Percentiles rank a stretch among this genome's conserved stretches.
phyloP scores from a whole-genome alignment of 2,888 invertebrate genomes.

The Eugnorisma glareosa region DNA sequence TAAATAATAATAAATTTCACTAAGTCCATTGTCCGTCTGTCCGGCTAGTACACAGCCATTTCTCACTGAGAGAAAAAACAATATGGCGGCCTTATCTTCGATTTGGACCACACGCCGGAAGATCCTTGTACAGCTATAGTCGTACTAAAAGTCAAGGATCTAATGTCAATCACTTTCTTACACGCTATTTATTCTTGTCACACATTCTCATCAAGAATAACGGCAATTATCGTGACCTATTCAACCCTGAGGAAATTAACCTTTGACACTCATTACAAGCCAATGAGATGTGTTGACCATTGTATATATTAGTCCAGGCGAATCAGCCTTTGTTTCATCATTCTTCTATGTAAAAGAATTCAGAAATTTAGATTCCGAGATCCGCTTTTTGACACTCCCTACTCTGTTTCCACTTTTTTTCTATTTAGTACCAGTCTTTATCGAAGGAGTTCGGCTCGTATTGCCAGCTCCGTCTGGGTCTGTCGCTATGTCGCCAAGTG shows the following conservation, averaged over 20 bases:
- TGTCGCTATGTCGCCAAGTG: not conserved
- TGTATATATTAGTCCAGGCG: not conserved
- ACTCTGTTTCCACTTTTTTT: not conserved
- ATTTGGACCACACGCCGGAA: no score
- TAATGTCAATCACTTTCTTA: not conserved
- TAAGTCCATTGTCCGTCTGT: not conserved
- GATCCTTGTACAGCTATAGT: not conserved
- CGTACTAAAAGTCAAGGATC: not conserved
- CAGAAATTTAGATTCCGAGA: not conserved
- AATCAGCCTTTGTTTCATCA: not conserved
- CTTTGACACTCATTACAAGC: not conserved
- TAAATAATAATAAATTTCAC: no score
- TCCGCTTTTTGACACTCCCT: not conserved
- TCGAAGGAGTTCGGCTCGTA: not conserved
- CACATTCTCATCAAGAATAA: slow-evolving; percentile 5
- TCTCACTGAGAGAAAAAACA: no score
- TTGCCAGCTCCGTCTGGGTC: no score
- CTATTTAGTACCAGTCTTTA: not conserved
- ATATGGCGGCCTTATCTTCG: no score
- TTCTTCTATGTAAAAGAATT: not conserved
- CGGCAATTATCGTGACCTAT: not conserved
- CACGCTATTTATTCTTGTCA: slow-evolving; percentile 11
- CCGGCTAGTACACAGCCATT: not conserved
- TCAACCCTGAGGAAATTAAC: not conserved
- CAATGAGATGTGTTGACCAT: not conserved